Conservation (phyloP, 2,888 invertebrate genomes). For the Lasius platythorax region DNA sequence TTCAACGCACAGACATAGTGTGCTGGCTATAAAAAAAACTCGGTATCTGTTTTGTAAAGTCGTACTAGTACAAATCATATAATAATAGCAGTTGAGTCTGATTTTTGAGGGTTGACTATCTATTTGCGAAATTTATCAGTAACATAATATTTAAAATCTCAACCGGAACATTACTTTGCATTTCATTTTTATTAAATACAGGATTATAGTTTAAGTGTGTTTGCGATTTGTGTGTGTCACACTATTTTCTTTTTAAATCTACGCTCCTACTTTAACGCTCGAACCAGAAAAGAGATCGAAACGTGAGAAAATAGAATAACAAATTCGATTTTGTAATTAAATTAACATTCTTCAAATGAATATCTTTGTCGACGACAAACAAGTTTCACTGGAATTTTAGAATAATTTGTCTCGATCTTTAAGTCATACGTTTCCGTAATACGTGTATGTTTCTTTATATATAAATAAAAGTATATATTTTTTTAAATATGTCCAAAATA, state of each 20-base stretch:
- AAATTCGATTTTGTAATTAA: background rate
- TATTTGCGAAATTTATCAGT: constrained; percentile 18
- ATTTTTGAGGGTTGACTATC: background rate
- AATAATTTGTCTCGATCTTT: background rate
- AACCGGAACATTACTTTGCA: background rate
- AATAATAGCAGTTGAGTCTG: constrained; percentile 17
- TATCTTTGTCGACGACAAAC: background rate
- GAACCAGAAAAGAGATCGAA: background rate
- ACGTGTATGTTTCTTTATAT: background rate
- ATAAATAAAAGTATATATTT: background rate
- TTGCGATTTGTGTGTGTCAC: background rate
- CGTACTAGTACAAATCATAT: background rate
- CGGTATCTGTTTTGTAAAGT: background rate
- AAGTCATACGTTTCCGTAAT: background rate
- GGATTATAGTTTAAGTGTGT: background rate
- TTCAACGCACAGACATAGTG: background rate
- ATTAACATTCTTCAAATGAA: background rate
- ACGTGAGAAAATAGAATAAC: background rate
- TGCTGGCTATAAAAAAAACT: background rate
- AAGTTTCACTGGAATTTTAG: background rate
- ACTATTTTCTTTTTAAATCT: background rate
- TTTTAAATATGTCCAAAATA: background rate
- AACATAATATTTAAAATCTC: constrained; percentile 13
- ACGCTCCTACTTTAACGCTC: background rate
- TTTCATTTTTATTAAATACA: constrained; percentile 19